These are phyloP conservation scores for Micronycteris hirsuta DNA, from an alignment of 2,113 vertebrate species.

Conservation along the genomic window DNA sequence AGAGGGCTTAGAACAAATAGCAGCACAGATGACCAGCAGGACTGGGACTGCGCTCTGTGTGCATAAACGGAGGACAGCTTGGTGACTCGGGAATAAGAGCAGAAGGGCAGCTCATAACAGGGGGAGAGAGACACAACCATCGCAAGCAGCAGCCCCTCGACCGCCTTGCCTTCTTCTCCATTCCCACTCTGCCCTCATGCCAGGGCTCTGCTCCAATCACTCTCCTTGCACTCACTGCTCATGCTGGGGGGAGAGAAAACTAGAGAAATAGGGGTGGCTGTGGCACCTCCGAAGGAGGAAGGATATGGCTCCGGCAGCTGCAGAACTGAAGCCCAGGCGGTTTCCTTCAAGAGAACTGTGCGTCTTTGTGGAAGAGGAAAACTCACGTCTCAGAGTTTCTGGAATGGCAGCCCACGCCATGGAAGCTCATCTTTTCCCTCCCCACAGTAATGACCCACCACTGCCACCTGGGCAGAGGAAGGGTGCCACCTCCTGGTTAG, in stretches of 20 bases:
- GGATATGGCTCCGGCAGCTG: background rate
- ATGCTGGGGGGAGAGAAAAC: background rate
- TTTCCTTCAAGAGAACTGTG: background rate
- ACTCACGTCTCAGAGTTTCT: background rate
- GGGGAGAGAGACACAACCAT: background rate
- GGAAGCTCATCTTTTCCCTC: background rate
- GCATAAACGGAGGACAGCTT: background rate
- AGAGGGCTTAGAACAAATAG: background rate
- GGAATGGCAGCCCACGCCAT: background rate
- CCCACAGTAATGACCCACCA: conserved; percentile 33
- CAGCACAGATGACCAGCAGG: background rate
- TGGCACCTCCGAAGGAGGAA: background rate
- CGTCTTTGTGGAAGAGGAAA: background rate
- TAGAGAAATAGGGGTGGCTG: background rate
- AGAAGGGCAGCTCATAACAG: background rate
- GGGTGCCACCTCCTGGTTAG: conserved; percentile 48
- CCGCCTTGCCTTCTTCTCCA: background rate
- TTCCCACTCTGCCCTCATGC: background rate
- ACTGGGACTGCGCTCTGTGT: fast-evolving
- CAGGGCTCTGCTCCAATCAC: background rate
- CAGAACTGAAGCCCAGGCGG: background rate
- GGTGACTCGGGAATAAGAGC: background rate
- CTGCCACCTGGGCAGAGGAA: conserved; percentile 13
- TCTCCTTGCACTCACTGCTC: background rate
- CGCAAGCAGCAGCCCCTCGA: background rate